phyloP scores from a whole-genome alignment of 1,140 invertebrate species.

The Plutomurus gul region DNA sequence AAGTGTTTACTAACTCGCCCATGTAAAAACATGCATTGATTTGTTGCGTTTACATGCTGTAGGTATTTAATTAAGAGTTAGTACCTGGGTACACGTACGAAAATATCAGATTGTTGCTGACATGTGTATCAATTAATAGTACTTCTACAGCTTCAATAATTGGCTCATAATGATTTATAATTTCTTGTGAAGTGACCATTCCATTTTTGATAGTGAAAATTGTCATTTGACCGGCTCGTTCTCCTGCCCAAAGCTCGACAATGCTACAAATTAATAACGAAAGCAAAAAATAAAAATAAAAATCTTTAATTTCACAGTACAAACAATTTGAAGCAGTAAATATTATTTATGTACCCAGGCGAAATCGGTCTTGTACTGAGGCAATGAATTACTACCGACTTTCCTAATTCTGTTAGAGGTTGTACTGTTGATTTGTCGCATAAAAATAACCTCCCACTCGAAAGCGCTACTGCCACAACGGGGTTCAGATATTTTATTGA shows the following conservation, averaged over 20 bases:
- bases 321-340: not conserved
- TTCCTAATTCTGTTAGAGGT: conserved; percentile 40
- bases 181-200: conserved; percentile 66
- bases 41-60: not conserved
- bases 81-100: conserved; percentile 74
- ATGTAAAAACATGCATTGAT: not conserved
- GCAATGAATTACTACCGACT: conserved; percentile 48
- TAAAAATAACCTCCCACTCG: conserved; percentile 46
- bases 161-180: conserved; percentile 65
- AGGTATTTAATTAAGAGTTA: not conserved
- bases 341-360: conserved; percentile 36
- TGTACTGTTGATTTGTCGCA: conserved; percentile 41
- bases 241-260: conserved; percentile 76
- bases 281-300: not conserved
- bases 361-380: conserved; percentile 28
- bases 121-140: conserved; percentile 56
- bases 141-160: conserved; percentile 67
- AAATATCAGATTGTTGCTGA: conserved; percentile 63
- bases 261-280: conserved; percentile 18
- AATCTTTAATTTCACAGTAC: not conserved
- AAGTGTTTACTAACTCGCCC: not conserved
- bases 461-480: conserved; percentile 46
- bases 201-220: conserved; percentile 68
- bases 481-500: conserved; percentile 35
- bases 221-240: conserved; percentile 72